Conservation (phyloP, 2,113 vertebrate species). For the Lagopus muta region DNA sequence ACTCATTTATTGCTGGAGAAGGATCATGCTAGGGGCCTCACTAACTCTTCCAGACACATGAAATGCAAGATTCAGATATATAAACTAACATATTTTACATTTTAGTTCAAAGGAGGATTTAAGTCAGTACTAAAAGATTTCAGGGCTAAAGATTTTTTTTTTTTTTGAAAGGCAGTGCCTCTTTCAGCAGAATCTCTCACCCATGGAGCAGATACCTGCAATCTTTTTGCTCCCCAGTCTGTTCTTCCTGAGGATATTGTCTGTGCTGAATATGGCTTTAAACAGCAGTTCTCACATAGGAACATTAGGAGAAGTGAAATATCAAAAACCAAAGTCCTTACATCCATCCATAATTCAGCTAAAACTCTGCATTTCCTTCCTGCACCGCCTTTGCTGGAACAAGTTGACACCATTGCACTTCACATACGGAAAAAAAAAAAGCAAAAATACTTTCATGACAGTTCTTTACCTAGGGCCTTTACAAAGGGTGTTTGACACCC, state of each 20-base stretch:
- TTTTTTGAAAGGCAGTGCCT: neutral
- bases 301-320: neutral
- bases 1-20: neutral
- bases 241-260: rapidly evolving
- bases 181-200: neutral
- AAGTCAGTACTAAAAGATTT: neutral
- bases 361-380: neutral
- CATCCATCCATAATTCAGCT: neutral
- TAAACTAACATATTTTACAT: neutral
- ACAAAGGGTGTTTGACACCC: neutral
- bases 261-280: neutral
- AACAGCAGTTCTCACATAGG: rapidly evolving
- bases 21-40: neutral
- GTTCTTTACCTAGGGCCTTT: neutral
- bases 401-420: neutral
- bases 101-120: neutral
- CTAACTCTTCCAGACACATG: neutral
- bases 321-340: neutral
- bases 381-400: neutral
- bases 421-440: neutral
- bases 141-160: neutral
- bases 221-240: neutral
- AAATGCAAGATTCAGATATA: neutral
- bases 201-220: neutral
- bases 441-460: neutral